A percentile compares a stretch with the other conserved stretches of the same genome.
Conservation (phyloP, 64 coral and sea anemone species). For the Montipora foliosa region DNA sequence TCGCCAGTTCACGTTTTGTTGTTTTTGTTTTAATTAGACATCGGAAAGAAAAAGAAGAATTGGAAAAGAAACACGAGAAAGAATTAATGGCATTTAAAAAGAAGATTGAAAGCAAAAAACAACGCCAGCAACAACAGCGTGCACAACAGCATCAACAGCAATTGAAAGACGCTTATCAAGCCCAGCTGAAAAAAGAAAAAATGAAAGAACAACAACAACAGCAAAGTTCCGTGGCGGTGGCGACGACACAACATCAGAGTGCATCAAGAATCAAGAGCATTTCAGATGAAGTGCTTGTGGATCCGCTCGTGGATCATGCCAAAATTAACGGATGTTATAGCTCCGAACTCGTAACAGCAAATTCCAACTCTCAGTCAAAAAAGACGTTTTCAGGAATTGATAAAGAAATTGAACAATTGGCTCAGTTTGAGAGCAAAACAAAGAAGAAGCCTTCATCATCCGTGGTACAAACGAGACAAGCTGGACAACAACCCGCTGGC, state of each 20-base stretch:
- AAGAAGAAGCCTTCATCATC: slow-evolving; percentile 75
- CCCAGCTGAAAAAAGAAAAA: slow-evolving; percentile 35
- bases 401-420: slow-evolving; percentile 90
- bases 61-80: slow-evolving; percentile 86
- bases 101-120: slow-evolving; percentile 70
- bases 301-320: slow-evolving; percentile 1
- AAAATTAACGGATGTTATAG: slow-evolving; percentile 77
- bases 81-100: slow-evolving; percentile 68
- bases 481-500: slow-evolving; percentile 16
- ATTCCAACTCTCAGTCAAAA: slow-evolving; percentile 33
- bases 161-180: slow-evolving; percentile 28
- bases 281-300: background rate
- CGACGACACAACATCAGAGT: background rate
- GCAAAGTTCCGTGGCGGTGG: background rate
- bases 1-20: background rate
- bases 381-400: slow-evolving; percentile 75
- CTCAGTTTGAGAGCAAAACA: slow-evolving; percentile 78
- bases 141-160: slow-evolving; percentile 56
- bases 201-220: background rate
- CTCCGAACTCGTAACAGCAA: background rate
- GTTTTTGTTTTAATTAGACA: slow-evolving; percentile 41
- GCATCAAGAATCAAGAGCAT: slow-evolving; percentile 16
- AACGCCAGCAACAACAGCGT: slow-evolving; percentile 40
- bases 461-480: slow-evolving; percentile 40
- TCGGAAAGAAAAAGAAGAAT: slow-evolving; percentile 77